Conservation (phyloP, 2,113 vertebrate species). For the Salvelinus fontinalis region DNA sequence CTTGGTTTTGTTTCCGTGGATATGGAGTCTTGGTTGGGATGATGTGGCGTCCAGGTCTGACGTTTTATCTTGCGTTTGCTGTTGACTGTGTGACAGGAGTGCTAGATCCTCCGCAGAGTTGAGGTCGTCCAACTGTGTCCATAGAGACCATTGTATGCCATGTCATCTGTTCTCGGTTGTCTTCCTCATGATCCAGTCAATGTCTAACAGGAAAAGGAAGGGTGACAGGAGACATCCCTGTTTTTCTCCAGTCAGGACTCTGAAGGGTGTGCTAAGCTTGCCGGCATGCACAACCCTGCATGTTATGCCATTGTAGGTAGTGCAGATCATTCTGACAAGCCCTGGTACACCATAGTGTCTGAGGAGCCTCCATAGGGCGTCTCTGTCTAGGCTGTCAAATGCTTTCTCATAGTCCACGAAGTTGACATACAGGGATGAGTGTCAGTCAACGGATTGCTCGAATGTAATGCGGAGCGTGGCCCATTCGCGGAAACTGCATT, state of each 20-base stretch:
- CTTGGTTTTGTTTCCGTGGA: conserved; percentile 10
- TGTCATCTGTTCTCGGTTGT: neutral
- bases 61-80: neutral
- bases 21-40: neutral
- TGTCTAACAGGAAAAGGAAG: conserved; percentile 2
- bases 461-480: too few species aligned
- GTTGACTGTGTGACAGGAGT: neutral
- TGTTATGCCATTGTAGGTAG: conserved; percentile 11
- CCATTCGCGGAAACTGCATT: too few species aligned
- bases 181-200: conserved; percentile 11
- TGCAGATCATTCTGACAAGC: conserved; percentile 8
- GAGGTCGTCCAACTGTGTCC: conserved; percentile 5
- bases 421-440: too few species aligned
- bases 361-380: neutral
- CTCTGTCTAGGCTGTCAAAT: too few species aligned
- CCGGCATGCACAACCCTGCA: conserved; percentile 10
- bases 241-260: conserved; percentile 12
- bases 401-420: too few species aligned
- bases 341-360: conserved; percentile 11
- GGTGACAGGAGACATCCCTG: conserved; percentile 17
- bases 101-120: conserved; percentile 11
- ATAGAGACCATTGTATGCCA: conserved; percentile 14
- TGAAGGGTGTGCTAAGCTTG: neutral
- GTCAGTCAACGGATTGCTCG: too few species aligned
- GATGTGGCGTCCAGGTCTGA: neutral